Conservation (phyloP, 2,888 invertebrate species). For the Gari tellinella region DNA sequence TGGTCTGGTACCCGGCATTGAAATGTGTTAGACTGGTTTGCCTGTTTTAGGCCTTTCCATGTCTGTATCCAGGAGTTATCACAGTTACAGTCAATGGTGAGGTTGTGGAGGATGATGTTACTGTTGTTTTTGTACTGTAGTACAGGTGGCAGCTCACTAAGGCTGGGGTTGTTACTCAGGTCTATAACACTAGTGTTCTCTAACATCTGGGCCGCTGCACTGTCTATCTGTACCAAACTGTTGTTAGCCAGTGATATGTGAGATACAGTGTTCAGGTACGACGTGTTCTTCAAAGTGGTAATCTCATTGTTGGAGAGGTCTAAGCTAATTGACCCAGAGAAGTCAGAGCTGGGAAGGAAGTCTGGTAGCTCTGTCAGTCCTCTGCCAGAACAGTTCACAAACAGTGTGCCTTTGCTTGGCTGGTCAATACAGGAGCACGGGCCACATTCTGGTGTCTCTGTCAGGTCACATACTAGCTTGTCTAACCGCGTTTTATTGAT, state of each 20-base stretch:
- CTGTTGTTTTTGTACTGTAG: slow-evolving; percentile 30
- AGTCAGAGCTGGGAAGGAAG: no score
- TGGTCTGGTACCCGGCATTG: no score
- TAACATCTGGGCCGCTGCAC: no score
- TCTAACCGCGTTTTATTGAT: slow-evolving; percentile 4
- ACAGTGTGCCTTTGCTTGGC: slow-evolving; percentile 31
- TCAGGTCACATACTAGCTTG: no score
- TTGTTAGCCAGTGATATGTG: slow-evolving; percentile 29
- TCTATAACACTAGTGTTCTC: slow-evolving; percentile 22
- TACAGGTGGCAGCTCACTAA: slow-evolving; percentile 20
- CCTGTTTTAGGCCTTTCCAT: no score
- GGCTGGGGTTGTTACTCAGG: slow-evolving; percentile 22
- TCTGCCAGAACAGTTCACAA: slow-evolving; percentile 24
- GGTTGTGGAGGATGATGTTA: no score
- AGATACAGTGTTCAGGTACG: slow-evolving; percentile 10
- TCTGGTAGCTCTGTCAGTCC: slow-evolving; percentile 9
- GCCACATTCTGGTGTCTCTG: no score
- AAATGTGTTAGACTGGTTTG: no score
- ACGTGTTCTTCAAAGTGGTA: slow-evolving; percentile 2
- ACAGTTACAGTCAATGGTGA: no score
- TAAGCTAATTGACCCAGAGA: slow-evolving; percentile 29
- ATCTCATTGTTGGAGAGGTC: slow-evolving; percentile 35
- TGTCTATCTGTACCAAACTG: slow-evolving; percentile 10
- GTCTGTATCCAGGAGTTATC: no score
- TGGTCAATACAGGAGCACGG: no score